These are phyloP conservation scores for Corythaixoides concolor DNA, from an alignment of 2,113 vertebrate genomes.

Conservation along the genomic window DNA sequence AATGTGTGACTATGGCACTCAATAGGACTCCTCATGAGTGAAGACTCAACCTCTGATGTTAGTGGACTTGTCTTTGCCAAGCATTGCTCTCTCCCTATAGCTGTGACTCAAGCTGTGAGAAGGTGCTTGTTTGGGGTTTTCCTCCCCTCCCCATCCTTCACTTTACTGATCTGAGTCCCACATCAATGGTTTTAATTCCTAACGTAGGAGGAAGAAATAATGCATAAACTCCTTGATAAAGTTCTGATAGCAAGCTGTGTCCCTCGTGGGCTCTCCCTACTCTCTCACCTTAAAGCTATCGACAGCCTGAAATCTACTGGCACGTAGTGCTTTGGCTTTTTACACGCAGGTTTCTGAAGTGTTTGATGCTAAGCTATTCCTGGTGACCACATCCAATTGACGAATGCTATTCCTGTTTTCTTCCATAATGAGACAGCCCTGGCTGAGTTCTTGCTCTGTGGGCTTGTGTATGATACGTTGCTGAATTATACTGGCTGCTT, in stretches of 20 bases:
- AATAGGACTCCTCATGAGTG: not conserved
- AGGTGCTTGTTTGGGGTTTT: not conserved
- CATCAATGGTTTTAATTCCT: not conserved
- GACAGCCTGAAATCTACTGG: not conserved
- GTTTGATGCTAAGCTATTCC: not conserved
- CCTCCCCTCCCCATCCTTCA: accelerated
- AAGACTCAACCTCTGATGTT: not conserved
- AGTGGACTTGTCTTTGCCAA: not conserved
- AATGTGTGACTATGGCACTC: not conserved
- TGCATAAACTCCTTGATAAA: not conserved
- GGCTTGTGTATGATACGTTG: not conserved
- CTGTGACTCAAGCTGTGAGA: not conserved
- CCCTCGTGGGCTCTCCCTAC: not conserved
- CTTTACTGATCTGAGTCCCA: not conserved
- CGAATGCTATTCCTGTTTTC: not conserved
- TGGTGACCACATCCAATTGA: not conserved
- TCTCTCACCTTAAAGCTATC: not conserved
- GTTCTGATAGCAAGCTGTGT: not conserved
- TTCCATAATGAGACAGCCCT: not conserved
- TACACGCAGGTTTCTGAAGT: not conserved
- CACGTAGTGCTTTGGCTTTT: not conserved
- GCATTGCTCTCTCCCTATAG: not conserved
- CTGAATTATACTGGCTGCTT: not conserved
- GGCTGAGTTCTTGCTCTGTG: not conserved
- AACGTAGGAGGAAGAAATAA: not conserved